These are phyloP conservation scores for Adineta ricciae DNA, from an alignment of 2,888 invertebrate genomes.

Conservation along the genomic window DNA sequence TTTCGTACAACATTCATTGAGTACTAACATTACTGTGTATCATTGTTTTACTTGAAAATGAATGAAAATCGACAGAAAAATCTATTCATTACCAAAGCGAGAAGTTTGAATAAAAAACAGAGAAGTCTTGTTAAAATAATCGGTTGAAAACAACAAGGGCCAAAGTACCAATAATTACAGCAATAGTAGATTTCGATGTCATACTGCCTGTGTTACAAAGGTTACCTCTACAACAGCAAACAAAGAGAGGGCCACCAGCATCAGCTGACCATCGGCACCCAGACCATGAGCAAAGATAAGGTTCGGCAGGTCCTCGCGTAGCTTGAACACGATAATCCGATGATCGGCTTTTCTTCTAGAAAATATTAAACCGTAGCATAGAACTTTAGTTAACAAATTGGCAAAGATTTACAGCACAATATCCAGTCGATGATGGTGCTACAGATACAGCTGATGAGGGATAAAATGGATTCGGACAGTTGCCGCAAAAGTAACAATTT, in stretches of 20 bases:
- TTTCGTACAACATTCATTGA: no score
- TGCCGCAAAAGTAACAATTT: not conserved
- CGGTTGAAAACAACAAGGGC: not conserved
- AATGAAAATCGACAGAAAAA: no score
- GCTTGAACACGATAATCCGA: not conserved
- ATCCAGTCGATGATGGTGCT: not conserved
- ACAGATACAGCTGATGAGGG: not conserved
- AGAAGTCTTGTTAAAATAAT: not conserved
- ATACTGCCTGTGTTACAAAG: not conserved
- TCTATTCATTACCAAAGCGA: no score
- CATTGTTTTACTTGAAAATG: no score
- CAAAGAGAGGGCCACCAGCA: not conserved
- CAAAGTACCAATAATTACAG: not conserved
- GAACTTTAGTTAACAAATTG: not conserved
- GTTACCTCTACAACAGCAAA: not conserved
- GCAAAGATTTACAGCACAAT: not conserved
- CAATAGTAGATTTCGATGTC: not conserved
- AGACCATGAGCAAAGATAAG: not conserved
- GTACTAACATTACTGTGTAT: no score
- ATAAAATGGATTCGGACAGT: not conserved
- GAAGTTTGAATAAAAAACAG: no score
- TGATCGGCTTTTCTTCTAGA: not conserved
- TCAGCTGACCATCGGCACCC: not conserved
- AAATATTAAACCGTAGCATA: not conserved
- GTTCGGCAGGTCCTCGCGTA: not conserved